These are phyloP conservation scores for Lepisosteus osseus DNA, from an alignment of 2,113 vertebrate genomes.

Conservation along the genomic window DNA sequence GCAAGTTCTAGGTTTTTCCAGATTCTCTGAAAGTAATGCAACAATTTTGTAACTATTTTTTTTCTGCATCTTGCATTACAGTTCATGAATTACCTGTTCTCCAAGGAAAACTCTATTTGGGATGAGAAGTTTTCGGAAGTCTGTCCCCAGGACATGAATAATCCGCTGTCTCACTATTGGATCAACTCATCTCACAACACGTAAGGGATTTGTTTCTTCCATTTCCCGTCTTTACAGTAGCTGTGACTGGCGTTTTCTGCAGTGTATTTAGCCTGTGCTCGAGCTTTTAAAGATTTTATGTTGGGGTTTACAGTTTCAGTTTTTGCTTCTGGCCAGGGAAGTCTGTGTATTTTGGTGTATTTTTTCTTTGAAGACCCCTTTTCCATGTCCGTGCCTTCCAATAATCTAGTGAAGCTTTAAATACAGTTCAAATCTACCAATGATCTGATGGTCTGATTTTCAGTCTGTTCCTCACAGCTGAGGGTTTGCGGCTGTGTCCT, in stretches of 20 bases:
- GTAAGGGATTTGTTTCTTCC: slow-evolving; percentile 61
- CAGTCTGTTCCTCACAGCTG: too few species aligned
- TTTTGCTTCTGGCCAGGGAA: too few species aligned
- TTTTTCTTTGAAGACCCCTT: too few species aligned
- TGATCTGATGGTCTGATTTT: too few species aligned
- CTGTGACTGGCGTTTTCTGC: neutral
- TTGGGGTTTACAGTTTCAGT: too few species aligned
- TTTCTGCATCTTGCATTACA: slow-evolving; percentile 45
- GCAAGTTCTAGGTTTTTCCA: neutral
- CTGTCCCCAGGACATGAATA: slow-evolving; percentile 86
- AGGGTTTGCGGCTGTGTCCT: too few species aligned
- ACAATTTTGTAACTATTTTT: too few species aligned
- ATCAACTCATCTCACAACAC: slow-evolving; percentile 98
- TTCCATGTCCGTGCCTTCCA: too few species aligned
- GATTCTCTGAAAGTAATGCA: neutral
- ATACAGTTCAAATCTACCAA: too few species aligned
- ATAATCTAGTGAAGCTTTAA: too few species aligned
- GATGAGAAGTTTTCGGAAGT: slow-evolving; percentile 82
- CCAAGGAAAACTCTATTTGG: slow-evolving; percentile 94
- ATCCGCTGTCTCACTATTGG: slow-evolving; percentile 96
- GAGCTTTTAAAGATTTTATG: neutral
- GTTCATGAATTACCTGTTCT: slow-evolving; percentile 94
- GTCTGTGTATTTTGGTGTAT: too few species aligned
- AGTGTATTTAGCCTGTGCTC: neutral
- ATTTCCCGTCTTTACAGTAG: too few species aligned